Evolutionary conservation across 1,140 invertebrate genomes (phyloP).

Genomic region (Euschistus heros): DNA sequence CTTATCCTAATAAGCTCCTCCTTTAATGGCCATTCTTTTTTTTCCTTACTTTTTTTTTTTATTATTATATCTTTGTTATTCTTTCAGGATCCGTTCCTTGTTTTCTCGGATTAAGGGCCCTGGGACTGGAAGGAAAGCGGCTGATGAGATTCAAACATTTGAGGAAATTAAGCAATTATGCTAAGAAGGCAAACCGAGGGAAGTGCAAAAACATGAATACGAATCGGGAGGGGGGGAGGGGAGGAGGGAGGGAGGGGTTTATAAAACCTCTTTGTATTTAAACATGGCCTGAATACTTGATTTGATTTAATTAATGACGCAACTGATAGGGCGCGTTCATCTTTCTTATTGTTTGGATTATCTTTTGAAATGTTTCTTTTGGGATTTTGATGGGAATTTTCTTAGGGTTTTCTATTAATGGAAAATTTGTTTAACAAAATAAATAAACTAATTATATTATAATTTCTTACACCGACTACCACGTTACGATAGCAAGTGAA

Average conservation of each 20-base stretch:
- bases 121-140: not conserved
- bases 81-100: not conserved
- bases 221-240: not conserved
- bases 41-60: not conserved
- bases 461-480: too few species aligned
- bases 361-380: too few species aligned
- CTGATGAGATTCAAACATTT: conserved; percentile 10
- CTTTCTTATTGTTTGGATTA: too few species aligned
- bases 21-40: not conserved
- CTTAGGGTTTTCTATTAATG: too few species aligned
- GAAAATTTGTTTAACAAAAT: too few species aligned
- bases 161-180: conserved; percentile 10
- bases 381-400: too few species aligned
- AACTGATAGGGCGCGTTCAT: too few species aligned
- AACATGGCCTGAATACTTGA: too few species aligned
- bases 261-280: not conserved
- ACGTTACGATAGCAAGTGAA: too few species aligned
- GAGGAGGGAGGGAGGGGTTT: not conserved
- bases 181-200: not conserved
- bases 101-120: not conserved
- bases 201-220: conserved; percentile 7
- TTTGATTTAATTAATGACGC: too few species aligned
- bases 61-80: not conserved
- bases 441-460: too few species aligned
- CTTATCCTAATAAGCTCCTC: not conserved